Conservation (phyloP, 1,140 invertebrate species). For the Lethrus apterus region DNA sequence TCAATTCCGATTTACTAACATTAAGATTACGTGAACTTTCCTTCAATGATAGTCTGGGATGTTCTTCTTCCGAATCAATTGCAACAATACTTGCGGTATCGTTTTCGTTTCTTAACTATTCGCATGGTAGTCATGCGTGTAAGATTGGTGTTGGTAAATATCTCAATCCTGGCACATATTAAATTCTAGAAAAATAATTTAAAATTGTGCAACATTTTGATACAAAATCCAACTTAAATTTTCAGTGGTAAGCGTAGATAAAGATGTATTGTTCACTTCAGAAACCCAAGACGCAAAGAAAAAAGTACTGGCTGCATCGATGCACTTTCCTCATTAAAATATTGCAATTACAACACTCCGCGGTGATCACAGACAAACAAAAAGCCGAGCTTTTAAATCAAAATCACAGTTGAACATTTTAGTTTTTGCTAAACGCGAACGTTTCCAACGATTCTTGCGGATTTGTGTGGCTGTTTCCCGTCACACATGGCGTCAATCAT, state of each 20-base stretch:
- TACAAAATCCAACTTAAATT: no score
- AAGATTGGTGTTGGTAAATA: no score
- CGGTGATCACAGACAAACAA: constrained; percentile 21
- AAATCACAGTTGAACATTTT: constrained; percentile 13
- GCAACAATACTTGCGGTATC: constrained; percentile 4
- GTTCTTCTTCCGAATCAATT: constrained; percentile 1
- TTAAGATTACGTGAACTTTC: constrained; percentile 1
- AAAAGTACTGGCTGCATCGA: no score
- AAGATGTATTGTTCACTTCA: no score
- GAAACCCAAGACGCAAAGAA: no score
- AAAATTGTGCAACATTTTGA: no score
- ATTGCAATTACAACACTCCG: constrained; percentile 31
- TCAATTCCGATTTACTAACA: constrained; percentile 5
- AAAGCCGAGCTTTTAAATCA: constrained; percentile 22
- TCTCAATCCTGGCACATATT: no score
- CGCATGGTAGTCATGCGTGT: no score
- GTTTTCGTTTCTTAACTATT: no score
- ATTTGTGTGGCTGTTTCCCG: constrained; percentile 20
- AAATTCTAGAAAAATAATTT: no score
- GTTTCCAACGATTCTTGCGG: constrained; percentile 17
- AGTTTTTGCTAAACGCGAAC: neutral
- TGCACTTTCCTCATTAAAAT: constrained; percentile 40
- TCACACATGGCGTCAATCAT: constrained; percentile 23
- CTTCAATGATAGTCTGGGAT: constrained; percentile 3
- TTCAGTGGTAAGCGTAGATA: no score